phyloP scores from a whole-genome alignment of 2,888 invertebrate genomes.

The Lasioglossum figueresi region DNA sequence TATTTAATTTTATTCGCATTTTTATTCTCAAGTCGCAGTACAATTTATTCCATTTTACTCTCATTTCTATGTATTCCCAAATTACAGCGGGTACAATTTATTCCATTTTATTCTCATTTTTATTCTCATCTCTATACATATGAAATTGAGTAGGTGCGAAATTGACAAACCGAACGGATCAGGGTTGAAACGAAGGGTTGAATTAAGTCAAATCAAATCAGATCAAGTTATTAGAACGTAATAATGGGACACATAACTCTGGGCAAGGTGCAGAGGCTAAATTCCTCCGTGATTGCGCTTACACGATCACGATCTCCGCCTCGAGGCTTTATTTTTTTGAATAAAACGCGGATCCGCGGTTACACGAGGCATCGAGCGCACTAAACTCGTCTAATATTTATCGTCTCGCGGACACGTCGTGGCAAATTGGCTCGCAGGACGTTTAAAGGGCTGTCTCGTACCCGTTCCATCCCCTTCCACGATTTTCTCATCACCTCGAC shows the following conservation, averaged over 20 bases:
- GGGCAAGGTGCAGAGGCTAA: not conserved
- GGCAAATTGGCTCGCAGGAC: conserved; percentile 78
- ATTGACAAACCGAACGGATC: too few species aligned
- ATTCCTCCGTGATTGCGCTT: not conserved
- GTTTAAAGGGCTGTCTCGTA: conserved; percentile 67
- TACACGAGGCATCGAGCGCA: not conserved
- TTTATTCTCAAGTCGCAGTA: too few species aligned
- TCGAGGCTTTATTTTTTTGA: not conserved
- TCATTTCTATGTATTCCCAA: not conserved
- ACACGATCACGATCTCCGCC: not conserved
- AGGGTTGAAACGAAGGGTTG: not conserved
- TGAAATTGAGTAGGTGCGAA: too few species aligned
- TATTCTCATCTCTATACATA: too few species aligned
- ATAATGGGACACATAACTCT: not conserved
- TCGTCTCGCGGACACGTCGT: conserved; percentile 74
- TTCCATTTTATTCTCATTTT: not conserved
- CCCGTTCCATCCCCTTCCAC: conserved; percentile 58
- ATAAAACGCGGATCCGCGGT: not conserved
- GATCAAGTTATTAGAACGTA: not conserved
- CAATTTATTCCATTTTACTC: not conserved
- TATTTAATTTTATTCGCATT: too few species aligned
- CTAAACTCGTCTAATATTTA: conserved; percentile 73
- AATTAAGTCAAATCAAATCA: not conserved
- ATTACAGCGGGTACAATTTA: not conserved
- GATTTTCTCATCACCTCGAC: conserved; percentile 61